A percentile compares a stretch with the other conserved stretches of the same genome.
Conservation (phyloP, 2,888 invertebrate species). For the Heteromurus nitidus region DNA sequence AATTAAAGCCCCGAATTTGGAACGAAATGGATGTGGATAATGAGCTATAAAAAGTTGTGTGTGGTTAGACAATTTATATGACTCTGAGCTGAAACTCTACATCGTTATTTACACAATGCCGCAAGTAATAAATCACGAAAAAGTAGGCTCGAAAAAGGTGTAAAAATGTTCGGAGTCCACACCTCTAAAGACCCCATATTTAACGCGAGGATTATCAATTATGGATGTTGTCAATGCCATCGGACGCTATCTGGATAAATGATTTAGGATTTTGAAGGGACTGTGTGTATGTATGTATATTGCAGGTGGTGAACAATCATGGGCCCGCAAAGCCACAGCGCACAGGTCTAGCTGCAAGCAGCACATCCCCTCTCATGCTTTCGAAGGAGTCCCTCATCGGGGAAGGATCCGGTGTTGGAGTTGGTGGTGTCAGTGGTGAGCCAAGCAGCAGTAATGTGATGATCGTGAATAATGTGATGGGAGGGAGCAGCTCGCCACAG, state of each 20-base stretch:
- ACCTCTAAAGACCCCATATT: no score
- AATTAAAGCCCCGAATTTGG: no score
- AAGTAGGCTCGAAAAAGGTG: no score
- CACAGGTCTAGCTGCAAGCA: conserved; percentile 74
- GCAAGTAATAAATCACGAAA: no score
- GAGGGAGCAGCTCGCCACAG: conserved; percentile 22
- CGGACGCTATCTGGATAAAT: not conserved
- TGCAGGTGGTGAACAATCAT: conserved; percentile 76
- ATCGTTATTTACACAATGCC: no score
- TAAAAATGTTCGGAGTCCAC: no score
- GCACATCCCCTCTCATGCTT: conserved; percentile 70
- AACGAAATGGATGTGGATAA: no score
- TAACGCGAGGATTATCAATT: no score
- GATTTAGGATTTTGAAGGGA: not conserved
- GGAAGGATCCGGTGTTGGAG: conserved; percentile 41
- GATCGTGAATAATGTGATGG: not conserved
- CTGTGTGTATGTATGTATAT: not conserved
- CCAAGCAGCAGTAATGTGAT: conserved; percentile 17
- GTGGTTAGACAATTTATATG: no score
- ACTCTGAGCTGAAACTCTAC: no score
- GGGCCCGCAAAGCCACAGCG: conserved; percentile 88
- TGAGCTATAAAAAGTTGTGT: no score
- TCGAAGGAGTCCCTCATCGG: conserved; percentile 67
- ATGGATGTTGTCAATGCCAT: no score
- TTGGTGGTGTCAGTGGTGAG: conserved; percentile 10